phyloP scores from a whole-genome alignment of 2,797 vertebrate species.

The Galagoides demidoff region DNA sequence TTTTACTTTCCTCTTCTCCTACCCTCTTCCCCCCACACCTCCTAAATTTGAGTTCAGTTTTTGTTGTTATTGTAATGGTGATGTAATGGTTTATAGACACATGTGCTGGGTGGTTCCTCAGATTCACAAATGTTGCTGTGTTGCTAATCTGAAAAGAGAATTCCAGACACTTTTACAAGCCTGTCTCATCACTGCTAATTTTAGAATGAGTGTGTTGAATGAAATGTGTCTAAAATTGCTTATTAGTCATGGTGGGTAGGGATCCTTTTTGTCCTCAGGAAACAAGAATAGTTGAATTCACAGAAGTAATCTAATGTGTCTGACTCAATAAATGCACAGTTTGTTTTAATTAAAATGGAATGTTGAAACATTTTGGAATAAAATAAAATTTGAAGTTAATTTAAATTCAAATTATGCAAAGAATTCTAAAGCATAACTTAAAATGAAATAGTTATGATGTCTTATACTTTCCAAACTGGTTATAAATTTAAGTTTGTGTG shows the following conservation, averaged over 20 bases:
- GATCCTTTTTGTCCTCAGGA: constrained; percentile 75
- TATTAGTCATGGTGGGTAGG: constrained; percentile 64
- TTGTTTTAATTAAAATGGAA: constrained; percentile 57
- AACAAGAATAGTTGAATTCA: constrained; percentile 75
- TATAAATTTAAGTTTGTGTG: constrained; percentile 59
- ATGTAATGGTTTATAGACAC: constrained; percentile 85
- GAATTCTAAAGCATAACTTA: constrained; percentile 52
- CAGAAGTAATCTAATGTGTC: constrained; percentile 42
- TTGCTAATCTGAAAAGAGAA: constrained; percentile 88
- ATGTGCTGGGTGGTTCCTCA: constrained; percentile 84
- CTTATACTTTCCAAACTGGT: background rate
- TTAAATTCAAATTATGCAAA: constrained; percentile 47
- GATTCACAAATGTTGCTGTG: constrained; percentile 88
- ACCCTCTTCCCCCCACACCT: constrained; percentile 25
- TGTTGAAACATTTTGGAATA: constrained; percentile 16
- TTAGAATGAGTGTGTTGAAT: constrained; percentile 86
- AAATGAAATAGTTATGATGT: constrained; percentile 3
- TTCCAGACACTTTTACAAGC: constrained; percentile 87
- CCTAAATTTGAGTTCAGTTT: constrained; percentile 73
- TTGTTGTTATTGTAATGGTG: constrained; percentile 82
- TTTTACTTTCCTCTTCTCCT: constrained; percentile 73
- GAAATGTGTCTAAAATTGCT: constrained; percentile 86
- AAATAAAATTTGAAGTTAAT: constrained; percentile 56
- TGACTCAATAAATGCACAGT: constrained; percentile 62
- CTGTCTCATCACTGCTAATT: constrained; percentile 87